Conservation (phyloP, 1,140 invertebrate genomes). For the Bombus consobrinus region DNA sequence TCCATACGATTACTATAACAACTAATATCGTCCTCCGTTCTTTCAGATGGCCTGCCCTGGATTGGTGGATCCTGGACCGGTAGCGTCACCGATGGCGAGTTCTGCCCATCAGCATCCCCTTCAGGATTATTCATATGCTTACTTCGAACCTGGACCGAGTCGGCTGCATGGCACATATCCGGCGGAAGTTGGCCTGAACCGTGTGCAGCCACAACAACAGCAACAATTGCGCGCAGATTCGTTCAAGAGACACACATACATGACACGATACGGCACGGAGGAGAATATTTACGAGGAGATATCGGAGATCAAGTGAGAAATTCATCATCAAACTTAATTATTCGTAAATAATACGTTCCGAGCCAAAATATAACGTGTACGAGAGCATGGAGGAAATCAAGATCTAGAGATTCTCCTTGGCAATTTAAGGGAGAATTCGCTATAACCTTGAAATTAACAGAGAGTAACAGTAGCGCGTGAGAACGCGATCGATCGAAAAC, state of each 20-base stretch:
- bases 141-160: conserved; percentile 88
- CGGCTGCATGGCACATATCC: conserved; percentile 77
- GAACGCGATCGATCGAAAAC: background rate
- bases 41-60: conserved; percentile 49
- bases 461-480: background rate
- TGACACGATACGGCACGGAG: conserved; percentile 90
- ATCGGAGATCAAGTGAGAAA: conserved; percentile 82
- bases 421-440: background rate
- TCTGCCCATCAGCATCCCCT: conserved; percentile 66
- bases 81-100: conserved; percentile 54
- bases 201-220: conserved; percentile 78
- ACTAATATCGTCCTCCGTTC: background rate
- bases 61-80: conserved; percentile 51
- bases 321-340: background rate
- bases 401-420: background rate
- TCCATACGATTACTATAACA: background rate
- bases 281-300: conserved; percentile 96
- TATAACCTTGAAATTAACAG: background rate
- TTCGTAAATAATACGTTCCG: background rate
- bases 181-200: conserved; percentile 79
- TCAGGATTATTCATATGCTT: conserved; percentile 90
- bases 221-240: conserved; percentile 74
- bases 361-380: background rate
- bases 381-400: background rate
- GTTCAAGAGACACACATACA: conserved; percentile 86